Conservation (phyloP, 2,888 invertebrate species). For the Ferdinandea cuprea region DNA sequence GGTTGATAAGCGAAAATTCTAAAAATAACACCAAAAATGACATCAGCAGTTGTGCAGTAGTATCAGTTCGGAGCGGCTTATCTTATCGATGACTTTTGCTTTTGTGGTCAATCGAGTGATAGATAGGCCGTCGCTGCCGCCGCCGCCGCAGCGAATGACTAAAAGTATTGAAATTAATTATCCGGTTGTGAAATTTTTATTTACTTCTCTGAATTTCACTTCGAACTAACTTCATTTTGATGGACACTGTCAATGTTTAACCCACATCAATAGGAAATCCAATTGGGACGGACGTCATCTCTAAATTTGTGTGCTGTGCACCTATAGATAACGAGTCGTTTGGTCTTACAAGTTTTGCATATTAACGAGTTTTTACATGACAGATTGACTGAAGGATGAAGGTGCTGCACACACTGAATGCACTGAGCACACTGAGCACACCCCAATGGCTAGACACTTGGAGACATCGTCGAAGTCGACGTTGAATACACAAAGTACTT, state of each 20-base stretch:
- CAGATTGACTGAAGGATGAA: conserved; percentile 56
- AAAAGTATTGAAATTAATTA: background rate
- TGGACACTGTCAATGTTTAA: conserved; percentile 54
- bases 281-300: conserved; percentile 10
- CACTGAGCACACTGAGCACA: too few species aligned
- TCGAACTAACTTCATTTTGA: conserved; percentile 18
- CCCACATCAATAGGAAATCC: conserved; percentile 40
- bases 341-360: conserved; percentile 35
- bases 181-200: conserved; percentile 2
- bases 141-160: background rate
- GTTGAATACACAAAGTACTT: conserved; percentile 13
- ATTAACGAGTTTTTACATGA: conserved; percentile 23
- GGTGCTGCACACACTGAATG: conserved; percentile 33
- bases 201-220: background rate
- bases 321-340: conserved; percentile 6
- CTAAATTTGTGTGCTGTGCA: conserved; percentile 22
- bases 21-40: conserved; percentile 9
- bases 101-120: background rate
- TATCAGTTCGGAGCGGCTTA: background rate
- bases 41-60: conserved; percentile 18
- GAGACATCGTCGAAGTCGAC: conserved; percentile 9
- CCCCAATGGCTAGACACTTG: conserved; percentile 31
- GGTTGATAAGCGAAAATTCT: conserved; percentile 8
- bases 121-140: too few species aligned
- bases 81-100: conserved; percentile 20